These are phyloP conservation scores for Anas flavirostris DNA, from an alignment of 2,797 vertebrate species.

Conservation along the genomic window DNA sequence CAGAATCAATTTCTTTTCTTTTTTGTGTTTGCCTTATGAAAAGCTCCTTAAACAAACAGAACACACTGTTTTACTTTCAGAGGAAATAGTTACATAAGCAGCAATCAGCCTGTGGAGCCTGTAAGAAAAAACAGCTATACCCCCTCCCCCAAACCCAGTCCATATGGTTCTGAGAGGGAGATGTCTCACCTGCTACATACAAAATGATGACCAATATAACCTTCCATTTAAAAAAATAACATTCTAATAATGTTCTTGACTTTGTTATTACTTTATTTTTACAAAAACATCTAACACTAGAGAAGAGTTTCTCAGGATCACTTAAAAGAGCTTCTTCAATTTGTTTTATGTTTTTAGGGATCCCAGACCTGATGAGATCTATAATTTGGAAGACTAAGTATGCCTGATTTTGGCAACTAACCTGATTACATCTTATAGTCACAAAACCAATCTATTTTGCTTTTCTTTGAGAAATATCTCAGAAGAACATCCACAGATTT, in stretches of 20 bases:
- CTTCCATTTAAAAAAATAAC: not conserved
- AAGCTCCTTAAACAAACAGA: constrained; percentile 53
- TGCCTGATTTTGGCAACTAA: not conserved
- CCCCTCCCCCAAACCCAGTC: not conserved
- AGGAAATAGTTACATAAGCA: constrained; percentile 15
- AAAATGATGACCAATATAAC: not conserved
- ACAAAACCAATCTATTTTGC: not conserved
- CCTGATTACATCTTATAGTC: not conserved
- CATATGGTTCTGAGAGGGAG: not conserved
- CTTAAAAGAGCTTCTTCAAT: not conserved
- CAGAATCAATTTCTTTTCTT: constrained; percentile 62
- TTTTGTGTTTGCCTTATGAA: not conserved
- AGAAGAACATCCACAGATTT: not conserved
- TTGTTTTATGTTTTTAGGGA: not conserved
- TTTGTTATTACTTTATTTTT: not conserved
- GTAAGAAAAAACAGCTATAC: not conserved
- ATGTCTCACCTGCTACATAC: not conserved
- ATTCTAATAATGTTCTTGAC: not conserved
- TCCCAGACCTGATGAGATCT: not conserved
- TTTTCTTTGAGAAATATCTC: not conserved
- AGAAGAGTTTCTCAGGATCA: not conserved
- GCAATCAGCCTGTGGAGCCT: not conserved
- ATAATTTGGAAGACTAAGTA: not conserved
- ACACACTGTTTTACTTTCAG: constrained; percentile 16
- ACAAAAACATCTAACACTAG: not conserved